Conservation (phyloP, 2,797 vertebrate genomes). For the Spatula clypeata region DNA sequence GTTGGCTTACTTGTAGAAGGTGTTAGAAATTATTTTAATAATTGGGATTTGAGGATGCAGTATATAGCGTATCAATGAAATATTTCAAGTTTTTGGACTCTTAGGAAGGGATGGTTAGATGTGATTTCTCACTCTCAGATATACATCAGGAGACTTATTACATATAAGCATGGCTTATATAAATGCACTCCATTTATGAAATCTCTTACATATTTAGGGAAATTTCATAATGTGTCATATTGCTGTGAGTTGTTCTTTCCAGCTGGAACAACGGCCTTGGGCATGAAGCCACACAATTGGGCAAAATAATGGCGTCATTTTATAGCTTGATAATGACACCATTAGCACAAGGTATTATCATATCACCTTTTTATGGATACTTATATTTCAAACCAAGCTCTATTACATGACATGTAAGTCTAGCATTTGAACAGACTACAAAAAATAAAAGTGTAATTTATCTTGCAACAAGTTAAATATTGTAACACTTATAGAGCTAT, state of each 20-base stretch:
- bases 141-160: constrained; percentile 40
- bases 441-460: constrained; percentile 56
- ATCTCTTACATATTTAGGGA: constrained; percentile 43
- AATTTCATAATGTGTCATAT: constrained; percentile 40
- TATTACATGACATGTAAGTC: constrained; percentile 19
- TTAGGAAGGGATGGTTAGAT: background rate
- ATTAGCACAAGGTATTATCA: constrained; percentile 67
- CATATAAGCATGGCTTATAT: background rate
- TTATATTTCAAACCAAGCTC: constrained; percentile 67
- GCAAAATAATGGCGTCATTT: constrained; percentile 69
- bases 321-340: constrained; percentile 65
- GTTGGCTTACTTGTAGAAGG: background rate
- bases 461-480: constrained; percentile 52
- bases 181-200: constrained; percentile 54
- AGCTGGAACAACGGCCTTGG: constrained; percentile 61
- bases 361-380: constrained; percentile 67
- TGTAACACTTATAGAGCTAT: constrained; percentile 44
- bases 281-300: constrained; percentile 57
- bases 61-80: background rate
- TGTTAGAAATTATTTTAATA: background rate
- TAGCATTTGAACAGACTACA: constrained; percentile 50
- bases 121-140: background rate
- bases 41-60: background rate
- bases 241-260: constrained; percentile 56
- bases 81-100: background rate